Evolutionary conservation across 35 echinoderm and acorn worm genomes (phyloP), one percentile per base, ranked within the genome.

Genomic region (Lytechinus pictus): DNA sequence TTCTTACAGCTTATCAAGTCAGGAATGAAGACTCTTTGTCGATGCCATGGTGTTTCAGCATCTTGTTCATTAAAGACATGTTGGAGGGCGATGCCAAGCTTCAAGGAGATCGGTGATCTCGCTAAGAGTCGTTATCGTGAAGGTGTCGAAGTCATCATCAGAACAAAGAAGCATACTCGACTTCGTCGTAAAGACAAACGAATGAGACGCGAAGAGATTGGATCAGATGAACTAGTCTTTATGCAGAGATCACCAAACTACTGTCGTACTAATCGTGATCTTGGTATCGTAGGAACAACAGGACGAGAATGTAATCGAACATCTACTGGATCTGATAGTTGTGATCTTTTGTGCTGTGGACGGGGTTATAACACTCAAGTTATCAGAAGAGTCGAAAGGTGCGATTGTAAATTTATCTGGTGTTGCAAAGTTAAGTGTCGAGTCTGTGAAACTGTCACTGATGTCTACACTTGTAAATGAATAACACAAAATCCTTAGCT

Each of bases 321-420:
- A 9, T 98, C 98, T 19, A 87, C 14, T 11, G 98, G 92, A 33
- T 95, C 95, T 7, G 97, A 98, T 92, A 96, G 97, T 54, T 99
- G 98, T 95, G 96, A 99, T 95, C 89, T 98, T 24, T 89, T 99
- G 95, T 99, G 98, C 57, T 99, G 98, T 88, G 98, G 98, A 28
- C 96, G 98, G 53, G 98, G 98, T n/a, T 99, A 99, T 53, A 99
- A 99, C 92, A 99, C 98, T 55, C 97, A 98, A 55, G 96, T 98
- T 86, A 95, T 95, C 71, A 93, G 94, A 28, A 94, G 95, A 56
- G 96, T 95, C 16, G 97, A 97, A 94, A 94, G 98, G 28, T 99
- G 98, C 89, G 98, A 99, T 89, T 99, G 98, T 61, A 99, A 98
- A 95, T 99, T 99, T 88, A 87, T 96, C 72, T 99, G 98, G 98